Evolutionary conservation across 2,888 invertebrate species (phyloP), one percentile per base, ranked within the genome.

Genomic region (Chydorus sphaericus): DNA sequence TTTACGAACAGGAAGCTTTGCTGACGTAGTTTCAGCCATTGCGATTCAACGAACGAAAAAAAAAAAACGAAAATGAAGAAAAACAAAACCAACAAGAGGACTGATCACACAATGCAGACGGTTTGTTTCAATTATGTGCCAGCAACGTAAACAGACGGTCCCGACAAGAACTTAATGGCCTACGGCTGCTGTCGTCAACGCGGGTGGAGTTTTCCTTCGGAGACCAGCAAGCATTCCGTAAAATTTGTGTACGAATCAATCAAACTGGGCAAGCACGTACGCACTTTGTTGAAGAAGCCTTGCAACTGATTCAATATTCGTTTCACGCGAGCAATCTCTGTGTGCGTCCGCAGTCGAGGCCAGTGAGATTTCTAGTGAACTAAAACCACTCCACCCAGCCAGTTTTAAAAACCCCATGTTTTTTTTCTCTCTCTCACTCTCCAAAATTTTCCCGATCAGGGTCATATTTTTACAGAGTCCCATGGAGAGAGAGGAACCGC

Each of bases 11-110:
- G 26, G 44, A n/a, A n/a, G n/a, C n/a, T n/a, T 44, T 44, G 23
- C 44, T 10, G 44, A 44, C 26, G 44, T 26, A 44, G 44, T 44
- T 44, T 44, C 44, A 44, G 44, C 44, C 44, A 44, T 44, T 44
- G 7, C 20, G 4, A 18, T 14, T 39, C 16, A 16, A 3, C 7
- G 11, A 37, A 18, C 5, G 6, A 37, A 37, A 37, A 4, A 37
- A 37, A 37, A 11, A 38, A 38, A 11, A 38, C 8, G 1, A 38
- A 39, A 39, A 39, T 39, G 18, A n/a, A 14, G 23, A 6, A 14
- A 38, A 14, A 38, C 8, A 10, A 16, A 4, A 14, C 16, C 5
- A n/a, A n/a, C n/a, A n/a, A n/a, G n/a, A n/a, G n/a, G n/a, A n/a
- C n/a, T n/a, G n/a, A n/a, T n/a, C n/a, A n/a, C n/a, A n/a, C n/a